Base-by-base conservation (phyloP, 2,888 invertebrate genomes). In the Lepidonotus clava region DNA sequence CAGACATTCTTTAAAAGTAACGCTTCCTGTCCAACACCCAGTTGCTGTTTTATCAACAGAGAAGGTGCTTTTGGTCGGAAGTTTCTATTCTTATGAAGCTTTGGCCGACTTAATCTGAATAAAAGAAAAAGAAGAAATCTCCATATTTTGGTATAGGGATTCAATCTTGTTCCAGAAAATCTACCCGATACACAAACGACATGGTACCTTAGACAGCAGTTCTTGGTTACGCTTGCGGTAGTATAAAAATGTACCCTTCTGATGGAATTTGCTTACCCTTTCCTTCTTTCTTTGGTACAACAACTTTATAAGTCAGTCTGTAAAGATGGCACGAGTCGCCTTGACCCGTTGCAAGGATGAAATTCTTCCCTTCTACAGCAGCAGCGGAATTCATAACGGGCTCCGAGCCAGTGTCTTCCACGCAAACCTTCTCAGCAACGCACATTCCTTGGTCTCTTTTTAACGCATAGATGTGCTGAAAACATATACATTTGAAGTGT, bases 391-490 rank as follows among this genome's bases (percentile, higher is more conserved):
- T 98, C 98, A 98, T 98, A 0, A 98, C 97, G 92, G 92, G 91
- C 87, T 92, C 91, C 32, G 88, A 87, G 6, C 92, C 94, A 0
- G 98, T 98, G 94, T 98, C 98, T 93, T 98, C 97, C 85, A 98
- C 96, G 92, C 97, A 96, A 87, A 98, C 96, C 95, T 98, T 98
- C 94, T 97, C 97, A 0, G 97, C 97, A 86, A 97, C 95, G 93
- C 98, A 97, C 90, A 96, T 96, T 46, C 95, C 96, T 38, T 97
- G 98, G n/a, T 85, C 80, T 83, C 32, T 84, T 67, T 46, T 61
- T 85, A 98, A 95, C 94, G 98, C 98, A 95, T 97, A 98, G 92
- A 98, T 97, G 96, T 98, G 98, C 98, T 98, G 93, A 86, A 95
- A 95, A 11, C 0, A 11, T 21, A 71, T 21, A 1, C 24, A 34